Base-by-base conservation (phyloP, 2,797 vertebrate genomes). In the Carduelis carduelis region DNA sequence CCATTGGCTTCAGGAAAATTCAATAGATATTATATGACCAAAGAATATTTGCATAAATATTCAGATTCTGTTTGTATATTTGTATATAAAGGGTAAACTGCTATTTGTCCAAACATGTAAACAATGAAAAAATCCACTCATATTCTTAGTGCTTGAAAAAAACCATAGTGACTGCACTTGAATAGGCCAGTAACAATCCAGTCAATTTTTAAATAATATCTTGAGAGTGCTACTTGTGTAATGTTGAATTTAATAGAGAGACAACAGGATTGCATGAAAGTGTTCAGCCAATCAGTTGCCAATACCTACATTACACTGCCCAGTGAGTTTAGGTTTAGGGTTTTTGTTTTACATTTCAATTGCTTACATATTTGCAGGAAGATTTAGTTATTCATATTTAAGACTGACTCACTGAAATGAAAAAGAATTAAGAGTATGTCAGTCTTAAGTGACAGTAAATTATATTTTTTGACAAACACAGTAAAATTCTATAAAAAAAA, bases 231-330 rank as follows among this genome's bases (percentile, higher is more conserved):
- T 89, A 24, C 12, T 75, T 83, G 12, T 59, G 6, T 35, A 50
- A 30, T 49, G 11, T 49, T 57, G 4, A 41, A 0, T 87, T 82
- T 76, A 79, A 41, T 9, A 79, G 23, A 68, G 12, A 35, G n/a
- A 32, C 28, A 61, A n/a, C 9, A 56, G 12, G 26, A 60, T 60
- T 79, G 7, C 34, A 56, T 64, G 20, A 13, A 82, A 49, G 9
- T 24, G 28, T 52, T 52, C 34, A 57, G 21, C 8, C 30, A 77
- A 5, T 11, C 1, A 0, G 4, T 49, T 2, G 4, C 12, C 27
- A 57, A 11, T 43, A 34, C 3, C 12, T 53, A 3, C 60, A 89
- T 87, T 59, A 32, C 27, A 9, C 7, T n/a, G 6, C 23, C 7
- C 13, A 53, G 28, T 39, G 23, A 61, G 12, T 60, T 9, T 22